Base-by-base conservation (phyloP, 2,888 invertebrate genomes). In the Chrysotoxum bicinctum region DNA sequence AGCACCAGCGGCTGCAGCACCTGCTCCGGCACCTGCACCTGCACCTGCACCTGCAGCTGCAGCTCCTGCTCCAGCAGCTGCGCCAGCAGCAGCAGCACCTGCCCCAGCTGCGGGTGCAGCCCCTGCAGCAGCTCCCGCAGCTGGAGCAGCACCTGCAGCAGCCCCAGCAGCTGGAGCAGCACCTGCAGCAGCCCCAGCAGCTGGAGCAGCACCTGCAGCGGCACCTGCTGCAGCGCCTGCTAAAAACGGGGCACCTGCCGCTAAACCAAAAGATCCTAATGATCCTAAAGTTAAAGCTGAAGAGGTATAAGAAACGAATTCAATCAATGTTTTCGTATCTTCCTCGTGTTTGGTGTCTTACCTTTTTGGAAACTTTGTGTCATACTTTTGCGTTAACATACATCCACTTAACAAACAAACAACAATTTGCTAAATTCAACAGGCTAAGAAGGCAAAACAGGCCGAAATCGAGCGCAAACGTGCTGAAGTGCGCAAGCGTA, bases 391-490 rank as follows among this genome's bases (percentile, higher is more conserved):
- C 8, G 48, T 40, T 60, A 19, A n/a, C 26, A n/a, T 2, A 45
- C 12, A 37, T 23, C 1, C 14, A 21, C 26, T 52, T 23, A 73
- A 62, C 26, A 37, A 58, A 37, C 9, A 72, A 62, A 62, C 12
- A 45, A 43, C 54, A 73, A 19, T 68, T 58, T 66, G 35, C 19
- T 30, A 7, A 43, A 43, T 40, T 58, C 54, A 74, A 88, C 93
- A 98, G 97, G 98, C 98, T 94, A 98, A 97, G 95, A 97, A 97
- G 95, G 98, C 96, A 94, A 98, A 98, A 94, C 98, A 97, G 95
- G 96, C 96, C 93, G 98, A 98, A 93, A 98, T 98, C 93, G 98
- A 98, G 94, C 96, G 98, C 94, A 98, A 98, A 95, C 97, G 98
- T 94, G 98, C 98, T 92, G 98, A 99, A 93, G 98, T 99, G 93